Percentiles rank a stretch among this genome's conserved stretches.
Conservation (phyloP, 2,888 invertebrate genomes). For the Laothoe populi region DNA sequence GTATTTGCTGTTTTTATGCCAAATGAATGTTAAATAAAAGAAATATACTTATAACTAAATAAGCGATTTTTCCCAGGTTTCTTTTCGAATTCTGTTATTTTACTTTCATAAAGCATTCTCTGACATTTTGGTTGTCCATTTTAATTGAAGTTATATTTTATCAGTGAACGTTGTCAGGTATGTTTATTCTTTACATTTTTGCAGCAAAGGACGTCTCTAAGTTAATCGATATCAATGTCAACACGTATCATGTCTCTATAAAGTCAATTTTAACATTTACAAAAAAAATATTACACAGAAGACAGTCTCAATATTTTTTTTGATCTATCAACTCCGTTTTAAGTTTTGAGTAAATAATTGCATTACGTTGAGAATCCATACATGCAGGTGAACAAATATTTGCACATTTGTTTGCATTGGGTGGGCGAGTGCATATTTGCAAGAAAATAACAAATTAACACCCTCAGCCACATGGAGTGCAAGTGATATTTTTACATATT, state of each 20-base stretch:
- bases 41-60: conserved; percentile 3
- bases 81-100: background rate
- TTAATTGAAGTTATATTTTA: background rate
- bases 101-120: background rate
- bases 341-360: conserved; percentile 58
- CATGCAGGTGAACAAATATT: conserved; percentile 74
- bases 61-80: background rate
- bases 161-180: background rate
- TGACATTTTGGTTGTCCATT: no score
- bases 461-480: conserved; percentile 63
- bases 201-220: background rate
- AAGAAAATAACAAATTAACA: conserved; percentile 71
- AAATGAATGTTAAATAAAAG: conserved; percentile 7
- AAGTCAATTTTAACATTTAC: conserved; percentile 5
- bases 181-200: conserved; percentile 6
- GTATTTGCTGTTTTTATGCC: conserved; percentile 7
- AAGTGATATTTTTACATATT: conserved; percentile 58
- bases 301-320: conserved; percentile 5
- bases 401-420: conserved; percentile 53
- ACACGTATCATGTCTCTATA: background rate
- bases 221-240: conserved; percentile 11
- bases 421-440: conserved; percentile 76
- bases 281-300: conserved; percentile 3
- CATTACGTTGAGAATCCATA: conserved; percentile 53
- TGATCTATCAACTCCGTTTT: conserved; percentile 15